Percentiles rank a stretch among this genome's conserved stretches.
phyloP scores from a whole-genome alignment of 2,888 invertebrate genomes.

The Drosophila cyrtoloma region DNA sequence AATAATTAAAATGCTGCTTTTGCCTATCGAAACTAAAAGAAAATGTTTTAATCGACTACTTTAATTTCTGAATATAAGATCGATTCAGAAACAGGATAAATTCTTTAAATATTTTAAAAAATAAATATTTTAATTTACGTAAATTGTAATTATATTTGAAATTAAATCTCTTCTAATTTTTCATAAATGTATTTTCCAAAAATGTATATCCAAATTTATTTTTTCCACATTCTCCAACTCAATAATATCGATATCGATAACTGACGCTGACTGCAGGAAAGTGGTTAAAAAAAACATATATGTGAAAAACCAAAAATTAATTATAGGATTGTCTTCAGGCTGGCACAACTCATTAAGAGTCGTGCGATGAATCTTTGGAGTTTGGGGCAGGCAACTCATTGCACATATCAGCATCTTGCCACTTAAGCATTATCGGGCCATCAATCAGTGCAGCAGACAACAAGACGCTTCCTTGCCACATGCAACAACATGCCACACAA shows the following conservation, averaged over 20 bases:
- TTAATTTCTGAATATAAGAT: not conserved
- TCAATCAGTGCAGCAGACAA: constrained; percentile 72
- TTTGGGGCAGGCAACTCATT: constrained; percentile 33
- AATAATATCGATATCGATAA: not conserved
- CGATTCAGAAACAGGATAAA: not conserved
- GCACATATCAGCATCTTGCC: constrained; percentile 68
- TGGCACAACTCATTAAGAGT: constrained; percentile 42
- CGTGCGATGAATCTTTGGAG: constrained; percentile 23
- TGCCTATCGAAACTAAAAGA: not conserved
- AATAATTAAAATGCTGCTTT: not conserved
- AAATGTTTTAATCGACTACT: not conserved
- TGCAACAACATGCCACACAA: constrained; percentile 51
- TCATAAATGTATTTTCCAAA: accelerated
- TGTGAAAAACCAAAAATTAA: constrained; percentile 25
- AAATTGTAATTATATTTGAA: not conserved
- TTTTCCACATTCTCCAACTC: not conserved
- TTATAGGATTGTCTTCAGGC: constrained; percentile 25
- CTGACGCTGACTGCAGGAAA: not conserved
- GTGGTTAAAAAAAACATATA: not conserved
- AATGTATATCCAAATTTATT: not conserved
- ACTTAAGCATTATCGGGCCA: constrained; percentile 71
- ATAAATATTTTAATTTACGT: not conserved
- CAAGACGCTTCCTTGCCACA: constrained; percentile 67
- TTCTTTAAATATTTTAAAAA: not conserved
- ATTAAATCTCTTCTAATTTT: not conserved